Evolutionary conservation across 2,113 vertebrate species (phyloP).

Genomic region (Ahaetulla prasina): DNA sequence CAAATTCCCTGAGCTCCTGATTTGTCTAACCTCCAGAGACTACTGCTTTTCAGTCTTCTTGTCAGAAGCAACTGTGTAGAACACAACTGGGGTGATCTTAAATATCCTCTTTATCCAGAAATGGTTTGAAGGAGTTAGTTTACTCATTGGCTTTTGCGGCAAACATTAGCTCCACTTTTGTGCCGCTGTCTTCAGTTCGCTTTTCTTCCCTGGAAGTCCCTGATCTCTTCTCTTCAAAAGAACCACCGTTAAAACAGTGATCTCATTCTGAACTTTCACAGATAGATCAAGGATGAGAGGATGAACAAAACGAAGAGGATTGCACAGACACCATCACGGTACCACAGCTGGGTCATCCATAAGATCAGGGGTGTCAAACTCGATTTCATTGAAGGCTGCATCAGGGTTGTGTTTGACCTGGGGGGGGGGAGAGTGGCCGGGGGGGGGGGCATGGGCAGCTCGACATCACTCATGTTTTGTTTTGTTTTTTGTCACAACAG

Average conservation of each 20-base stretch:
- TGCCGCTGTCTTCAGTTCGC: background rate
- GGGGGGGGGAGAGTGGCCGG: too few species aligned
- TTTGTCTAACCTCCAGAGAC: background rate
- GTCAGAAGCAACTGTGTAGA: background rate
- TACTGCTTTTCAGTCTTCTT: background rate
- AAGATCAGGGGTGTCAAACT: background rate
- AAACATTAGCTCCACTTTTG: background rate
- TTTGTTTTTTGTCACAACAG: too few species aligned
- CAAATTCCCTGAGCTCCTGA: background rate
- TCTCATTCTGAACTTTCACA: background rate
- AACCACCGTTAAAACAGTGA: background rate
- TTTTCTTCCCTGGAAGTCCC: background rate
- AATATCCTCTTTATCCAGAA: background rate
- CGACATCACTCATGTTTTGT: too few species aligned
- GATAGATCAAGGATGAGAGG: background rate
- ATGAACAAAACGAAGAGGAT: background rate
- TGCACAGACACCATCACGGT: background rate
- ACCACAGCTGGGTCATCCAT: background rate
- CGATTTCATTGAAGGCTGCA: too few species aligned
- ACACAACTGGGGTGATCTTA: background rate
- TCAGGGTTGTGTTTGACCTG: too few species aligned
- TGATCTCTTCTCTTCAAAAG: background rate
- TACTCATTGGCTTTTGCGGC: background rate
- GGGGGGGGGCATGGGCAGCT: too few species aligned
- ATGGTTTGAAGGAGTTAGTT: background rate